Evolutionary conservation across 2,113 vertebrate genomes (phyloP), one percentile per base, ranked within the genome.

Genomic region (Pampusana beccarii): DNA sequence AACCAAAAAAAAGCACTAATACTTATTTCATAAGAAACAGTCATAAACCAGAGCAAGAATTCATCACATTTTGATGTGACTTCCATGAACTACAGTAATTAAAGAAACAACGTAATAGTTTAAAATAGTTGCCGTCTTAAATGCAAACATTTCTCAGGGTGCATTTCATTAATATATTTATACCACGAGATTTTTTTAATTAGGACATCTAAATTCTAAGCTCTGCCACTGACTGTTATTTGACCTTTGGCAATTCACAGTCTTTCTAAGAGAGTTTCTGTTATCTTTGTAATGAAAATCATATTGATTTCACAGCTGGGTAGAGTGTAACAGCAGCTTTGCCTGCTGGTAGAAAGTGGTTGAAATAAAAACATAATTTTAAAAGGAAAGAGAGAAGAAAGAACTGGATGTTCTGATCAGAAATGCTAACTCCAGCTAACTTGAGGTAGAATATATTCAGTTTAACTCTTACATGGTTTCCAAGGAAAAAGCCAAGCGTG

Each of bases 281-380:
- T 96, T 96, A 96, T 97, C 96, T 95, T 95, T 97, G 93, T 95
- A 97, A 97, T 96, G 96, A 97, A 97, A 97, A 97, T 97, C 95
- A 96, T 96, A 97, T 96, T 95, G 95, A 96, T 96, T 96, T 97
- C 95, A 97, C 95, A 97, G 95, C 95, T 96, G 96, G 95, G 94
- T 90, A 96, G 88, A 85, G 90, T 97, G 92, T 96, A 96, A 93
- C 93, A 95, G 95, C 90, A 96, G 93, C 53, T 95, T 96, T 95
- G 92, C 92, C 95, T 96, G 96, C 95, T 95, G 96, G 53, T 97
- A 90, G 77, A 93, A 95, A 96, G 86, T 65, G 53, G 33, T 61
- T 89, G 95, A 96, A 97, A 97, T 96, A 95, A 96, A 96, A 97
- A 94, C 91, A 88, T 93, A 92, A 96, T 94, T 95, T 96, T 79